Evolutionary conservation across 2,797 vertebrate species (phyloP).

Genomic region (Glossophaga mutica): DNA sequence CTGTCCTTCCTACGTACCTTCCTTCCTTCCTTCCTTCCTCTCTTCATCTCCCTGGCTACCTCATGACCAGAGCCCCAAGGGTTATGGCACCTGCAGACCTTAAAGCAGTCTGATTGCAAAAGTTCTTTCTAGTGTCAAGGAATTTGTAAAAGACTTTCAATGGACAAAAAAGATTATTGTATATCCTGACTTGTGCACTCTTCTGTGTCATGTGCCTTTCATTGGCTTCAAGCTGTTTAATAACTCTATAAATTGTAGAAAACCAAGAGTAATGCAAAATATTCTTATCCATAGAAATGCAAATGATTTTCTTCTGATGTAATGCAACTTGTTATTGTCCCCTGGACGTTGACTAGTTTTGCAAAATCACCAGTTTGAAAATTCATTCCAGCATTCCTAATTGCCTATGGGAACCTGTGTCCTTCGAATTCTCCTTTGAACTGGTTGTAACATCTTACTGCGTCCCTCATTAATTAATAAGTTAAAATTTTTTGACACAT

Average conservation of each 20-base stretch:
- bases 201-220: conserved; percentile 34
- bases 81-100: conserved; percentile 41
- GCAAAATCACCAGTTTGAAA: conserved; percentile 13
- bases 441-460: conserved; percentile 24
- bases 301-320: background rate
- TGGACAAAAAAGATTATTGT: conserved; percentile 25
- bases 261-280: conserved; percentile 20
- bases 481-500: conserved; percentile 12
- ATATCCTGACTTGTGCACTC: conserved; percentile 16
- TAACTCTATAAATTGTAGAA: conserved; percentile 26
- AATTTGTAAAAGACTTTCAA: conserved; percentile 56
- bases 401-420: background rate
- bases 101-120: conserved; percentile 53
- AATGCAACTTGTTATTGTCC: conserved; percentile 18
- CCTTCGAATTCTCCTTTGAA: conserved; percentile 38
- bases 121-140: conserved; percentile 55
- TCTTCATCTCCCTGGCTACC: background rate
- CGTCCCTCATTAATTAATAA: conserved; percentile 35
- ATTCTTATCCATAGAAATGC: conserved; percentile 34
- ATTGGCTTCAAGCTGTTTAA: conserved; percentile 52
- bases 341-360: background rate
- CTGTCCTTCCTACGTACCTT: background rate
- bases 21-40: background rate
- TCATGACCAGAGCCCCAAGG: conserved; percentile 42
- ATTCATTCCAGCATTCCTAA: conserved; percentile 25